phyloP scores from a whole-genome alignment of 1,140 invertebrate species.

The Hylaeus volcanicus region DNA sequence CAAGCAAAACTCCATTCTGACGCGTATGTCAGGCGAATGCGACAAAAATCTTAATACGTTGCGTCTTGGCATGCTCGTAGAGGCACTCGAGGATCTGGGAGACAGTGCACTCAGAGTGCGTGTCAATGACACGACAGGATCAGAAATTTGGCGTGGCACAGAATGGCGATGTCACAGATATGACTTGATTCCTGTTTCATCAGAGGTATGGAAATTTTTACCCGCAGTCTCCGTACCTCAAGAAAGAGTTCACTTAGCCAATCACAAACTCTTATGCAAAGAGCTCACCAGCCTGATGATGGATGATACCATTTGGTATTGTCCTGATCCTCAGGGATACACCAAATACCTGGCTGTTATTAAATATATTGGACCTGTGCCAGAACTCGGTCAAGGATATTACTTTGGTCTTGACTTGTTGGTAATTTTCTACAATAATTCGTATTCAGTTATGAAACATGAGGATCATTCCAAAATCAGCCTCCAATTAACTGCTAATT shows the following conservation, averaged over 20 bases:
- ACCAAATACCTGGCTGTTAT: conserved; percentile 73
- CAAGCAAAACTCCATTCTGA: conserved; percentile 65
- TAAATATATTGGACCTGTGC: conserved; percentile 81
- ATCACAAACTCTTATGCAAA: conserved; percentile 76
- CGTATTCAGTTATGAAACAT: not conserved
- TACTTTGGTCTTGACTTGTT: conserved; percentile 82
- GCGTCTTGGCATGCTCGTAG: conserved; percentile 68
- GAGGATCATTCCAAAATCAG: too few species aligned
- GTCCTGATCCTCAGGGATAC: conserved; percentile 35
- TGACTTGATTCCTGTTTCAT: conserved; percentile 70
- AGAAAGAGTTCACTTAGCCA: conserved; percentile 80
- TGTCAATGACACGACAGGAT: conserved; percentile 58
- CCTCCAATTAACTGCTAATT: too few species aligned
- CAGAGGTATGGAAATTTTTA: conserved; percentile 79
- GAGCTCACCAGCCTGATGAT: conserved; percentile 74
- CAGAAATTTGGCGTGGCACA: conserved; percentile 68
- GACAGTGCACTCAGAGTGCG: conserved; percentile 60
- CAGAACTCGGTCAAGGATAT: conserved; percentile 79
- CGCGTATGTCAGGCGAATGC: conserved; percentile 64
- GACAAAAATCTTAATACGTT: conserved; percentile 64
- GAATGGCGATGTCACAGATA: conserved; percentile 73
- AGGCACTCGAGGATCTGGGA: conserved; percentile 61
- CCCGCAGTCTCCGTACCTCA: conserved; percentile 77
- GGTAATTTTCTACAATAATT: conserved; percentile 74
- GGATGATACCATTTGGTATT: conserved; percentile 69